phyloP scores from a whole-genome alignment of 2,888 invertebrate species.

The Eristalis intricaria region DNA sequence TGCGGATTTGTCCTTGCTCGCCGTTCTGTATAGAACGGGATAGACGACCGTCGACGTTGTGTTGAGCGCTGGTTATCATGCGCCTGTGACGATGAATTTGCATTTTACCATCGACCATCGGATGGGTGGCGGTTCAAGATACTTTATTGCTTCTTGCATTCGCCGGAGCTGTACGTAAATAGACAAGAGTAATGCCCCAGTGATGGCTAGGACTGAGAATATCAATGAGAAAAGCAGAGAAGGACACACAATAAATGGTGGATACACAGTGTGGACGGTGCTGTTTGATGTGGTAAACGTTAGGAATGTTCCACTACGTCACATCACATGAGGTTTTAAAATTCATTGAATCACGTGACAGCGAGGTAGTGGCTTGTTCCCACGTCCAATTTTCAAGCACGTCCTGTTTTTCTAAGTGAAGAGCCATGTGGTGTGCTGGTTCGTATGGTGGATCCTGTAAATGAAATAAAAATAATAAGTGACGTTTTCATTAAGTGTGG shows the following conservation, averaged over 20 bases:
- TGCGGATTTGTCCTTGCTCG: constrained; percentile 18
- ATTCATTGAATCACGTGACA: constrained; percentile 77
- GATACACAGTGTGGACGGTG: not conserved
- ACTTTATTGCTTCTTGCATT: constrained; percentile 33
- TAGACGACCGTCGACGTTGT: not conserved
- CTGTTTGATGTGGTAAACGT: constrained; percentile 74
- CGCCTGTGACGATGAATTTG: constrained; percentile 36
- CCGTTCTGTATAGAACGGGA: not conserved
- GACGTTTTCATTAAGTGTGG: not conserved
- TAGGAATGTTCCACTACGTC: constrained; percentile 80
- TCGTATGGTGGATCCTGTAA: not conserved
- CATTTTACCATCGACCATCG: constrained; percentile 24
- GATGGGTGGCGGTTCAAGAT: not conserved
- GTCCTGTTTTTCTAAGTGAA: not conserved
- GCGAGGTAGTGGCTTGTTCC: constrained; percentile 80
- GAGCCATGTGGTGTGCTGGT: not conserved
- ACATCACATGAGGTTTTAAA: constrained; percentile 79
- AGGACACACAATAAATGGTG: constrained; percentile 29
- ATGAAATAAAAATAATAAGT: not conserved
- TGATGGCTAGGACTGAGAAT: constrained; percentile 40
- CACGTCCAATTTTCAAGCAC: constrained; percentile 66
- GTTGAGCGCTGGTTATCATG: not conserved
- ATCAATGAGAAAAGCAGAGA: constrained; percentile 20
- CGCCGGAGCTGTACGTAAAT: constrained; percentile 13
- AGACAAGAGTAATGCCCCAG: constrained; percentile 1